A percentile compares a stretch with the other conserved stretches of the same genome.
phyloP scores from a whole-genome alignment of 2,797 vertebrate species.

The Thalassophryne amazonica region DNA sequence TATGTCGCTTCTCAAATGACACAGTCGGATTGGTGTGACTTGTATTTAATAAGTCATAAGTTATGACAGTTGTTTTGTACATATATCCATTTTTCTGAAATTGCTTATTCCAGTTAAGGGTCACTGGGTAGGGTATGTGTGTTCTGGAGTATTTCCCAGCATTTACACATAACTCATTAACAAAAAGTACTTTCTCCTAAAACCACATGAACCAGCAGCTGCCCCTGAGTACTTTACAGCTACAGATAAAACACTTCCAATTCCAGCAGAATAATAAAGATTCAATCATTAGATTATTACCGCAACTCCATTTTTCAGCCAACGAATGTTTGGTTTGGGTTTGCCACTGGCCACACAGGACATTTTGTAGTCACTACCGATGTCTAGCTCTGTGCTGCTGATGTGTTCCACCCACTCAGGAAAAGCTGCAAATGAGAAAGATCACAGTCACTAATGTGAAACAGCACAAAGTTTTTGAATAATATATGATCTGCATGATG shows the following conservation, averaged over 20 bases:
- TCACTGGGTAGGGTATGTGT: background rate
- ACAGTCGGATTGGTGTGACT: too few species aligned
- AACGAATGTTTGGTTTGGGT: constrained; percentile 87
- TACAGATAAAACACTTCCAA: background rate
- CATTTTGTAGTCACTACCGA: constrained; percentile 88
- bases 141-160: background rate
- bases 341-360: constrained; percentile 88
- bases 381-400: constrained; percentile 87
- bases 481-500: background rate
- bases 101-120: too few species aligned
- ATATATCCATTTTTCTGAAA: too few species aligned
- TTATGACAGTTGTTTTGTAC: too few species aligned
- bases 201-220: constrained; percentile 15
- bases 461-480: constrained; percentile 8
- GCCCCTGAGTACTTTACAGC: constrained; percentile 14
- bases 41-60: too few species aligned
- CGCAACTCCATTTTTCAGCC: constrained; percentile 87
- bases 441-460: background rate
- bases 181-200: constrained; percentile 50
- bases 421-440: constrained; percentile 75
- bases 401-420: constrained; percentile 94
- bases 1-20: too few species aligned
- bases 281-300: constrained; percentile 64
- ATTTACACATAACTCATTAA: constrained; percentile 48
- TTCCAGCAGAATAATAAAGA: constrained; percentile 1